These are phyloP conservation scores for Drosophila ironensis DNA, from an alignment of 1,140 invertebrate species.

Conservation along the genomic window DNA sequence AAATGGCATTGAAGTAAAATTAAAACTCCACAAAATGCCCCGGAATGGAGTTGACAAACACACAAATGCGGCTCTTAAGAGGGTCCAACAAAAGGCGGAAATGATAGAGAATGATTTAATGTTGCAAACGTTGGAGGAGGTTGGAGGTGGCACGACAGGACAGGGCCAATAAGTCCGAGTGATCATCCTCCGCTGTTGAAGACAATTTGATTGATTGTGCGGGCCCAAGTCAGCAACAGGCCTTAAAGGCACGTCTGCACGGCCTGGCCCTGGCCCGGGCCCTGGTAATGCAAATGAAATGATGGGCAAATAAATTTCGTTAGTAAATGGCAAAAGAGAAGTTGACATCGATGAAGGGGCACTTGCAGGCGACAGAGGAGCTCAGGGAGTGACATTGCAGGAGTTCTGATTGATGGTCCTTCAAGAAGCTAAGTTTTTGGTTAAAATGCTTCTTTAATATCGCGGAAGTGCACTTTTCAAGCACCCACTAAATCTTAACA, in stretches of 20 bases:
- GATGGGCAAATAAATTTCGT: slow-evolving; percentile 40
- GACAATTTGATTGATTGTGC: slow-evolving; percentile 73
- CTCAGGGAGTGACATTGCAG: neutral
- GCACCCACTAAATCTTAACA: neutral
- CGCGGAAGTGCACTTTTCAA: too few relatives aligned
- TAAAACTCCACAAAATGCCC: slow-evolving; percentile 72
- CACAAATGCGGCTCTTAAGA: neutral
- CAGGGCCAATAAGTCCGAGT: slow-evolving; percentile 24
- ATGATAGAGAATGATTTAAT: slow-evolving; percentile 78
- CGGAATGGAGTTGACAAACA: slow-evolving; percentile 46
- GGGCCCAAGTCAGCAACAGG: slow-evolving; percentile 30
- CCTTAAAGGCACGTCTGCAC: slow-evolving; percentile 21
- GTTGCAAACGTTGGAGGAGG: slow-evolving; percentile 29
- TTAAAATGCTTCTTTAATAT: neutral
- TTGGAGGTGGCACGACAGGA: too few relatives aligned
- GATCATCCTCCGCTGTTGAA: slow-evolving; percentile 37
- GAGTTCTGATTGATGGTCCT: slow-evolving; percentile 35
- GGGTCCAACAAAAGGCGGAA: slow-evolving; percentile 53
- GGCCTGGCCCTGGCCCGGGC: too few relatives aligned
- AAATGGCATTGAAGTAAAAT: slow-evolving; percentile 65
- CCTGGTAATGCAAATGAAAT: slow-evolving; percentile 38
- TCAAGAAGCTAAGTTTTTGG: slow-evolving; percentile 7
- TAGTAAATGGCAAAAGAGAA: slow-evolving; percentile 27
- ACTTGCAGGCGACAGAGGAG: neutral
- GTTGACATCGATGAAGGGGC: slow-evolving; percentile 21